A percentile compares a stretch with the other conserved stretches of the same genome.
These are phyloP conservation scores for Griposia aprilina DNA, from an alignment of 2,888 invertebrate species.

Conservation along the genomic window DNA sequence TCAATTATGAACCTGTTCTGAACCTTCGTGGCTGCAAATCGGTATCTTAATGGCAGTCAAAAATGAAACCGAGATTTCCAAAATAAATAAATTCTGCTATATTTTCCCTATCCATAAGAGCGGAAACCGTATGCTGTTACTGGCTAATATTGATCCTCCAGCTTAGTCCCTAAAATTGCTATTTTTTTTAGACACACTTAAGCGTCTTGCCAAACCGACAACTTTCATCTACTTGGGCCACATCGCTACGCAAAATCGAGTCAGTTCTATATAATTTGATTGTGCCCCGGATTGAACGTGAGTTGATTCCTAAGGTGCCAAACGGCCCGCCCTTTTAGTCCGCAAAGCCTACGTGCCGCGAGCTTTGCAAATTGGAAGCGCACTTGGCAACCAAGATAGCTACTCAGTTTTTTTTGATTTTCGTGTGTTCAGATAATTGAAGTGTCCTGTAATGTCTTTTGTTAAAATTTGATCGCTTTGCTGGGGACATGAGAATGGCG, in stretches of 20 bases:
- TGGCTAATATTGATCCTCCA: neutral
- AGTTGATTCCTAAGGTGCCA: constrained; percentile 63
- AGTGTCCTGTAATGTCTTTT: constrained; percentile 31
- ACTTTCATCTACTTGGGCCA: constrained; percentile 43
- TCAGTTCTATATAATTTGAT: constrained; percentile 69
- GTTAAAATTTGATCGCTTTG: constrained; percentile 26
- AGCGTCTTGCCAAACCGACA: constrained; percentile 5
- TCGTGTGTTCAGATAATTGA: constrained; percentile 34
- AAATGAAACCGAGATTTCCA: neutral
- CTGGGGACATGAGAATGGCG: neutral
- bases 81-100: neutral
- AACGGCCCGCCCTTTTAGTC: constrained; percentile 56
- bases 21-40: neutral
- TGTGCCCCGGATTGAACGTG: constrained; percentile 65
- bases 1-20: neutral
- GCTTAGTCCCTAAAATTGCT: neutral
- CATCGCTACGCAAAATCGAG: constrained; percentile 63
- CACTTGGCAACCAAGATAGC: constrained; percentile 37
- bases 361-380: constrained; percentile 56
- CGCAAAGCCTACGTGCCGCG: constrained; percentile 53
- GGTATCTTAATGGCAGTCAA: neutral
- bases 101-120: too few species aligned
- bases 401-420: constrained; percentile 36
- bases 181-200: neutral
- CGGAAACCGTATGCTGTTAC: neutral